Evolutionary conservation across 2,888 invertebrate genomes (phyloP), one percentile per base, ranked within the genome.

Genomic region (Tinea trinotella): DNA sequence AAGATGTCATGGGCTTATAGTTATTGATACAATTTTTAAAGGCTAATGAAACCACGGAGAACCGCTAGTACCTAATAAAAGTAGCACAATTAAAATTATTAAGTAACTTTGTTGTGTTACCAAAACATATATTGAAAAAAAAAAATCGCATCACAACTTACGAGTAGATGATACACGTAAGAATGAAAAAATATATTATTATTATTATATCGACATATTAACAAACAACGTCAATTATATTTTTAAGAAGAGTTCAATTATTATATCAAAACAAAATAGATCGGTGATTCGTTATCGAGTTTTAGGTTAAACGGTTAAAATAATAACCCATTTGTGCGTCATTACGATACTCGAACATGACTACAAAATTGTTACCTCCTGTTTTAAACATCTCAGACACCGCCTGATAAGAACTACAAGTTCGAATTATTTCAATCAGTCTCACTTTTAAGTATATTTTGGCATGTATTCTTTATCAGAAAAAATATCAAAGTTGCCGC

Each of bases 241-340:
- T 46, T 17, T 19, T 17, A 19, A 46, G 12, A 12, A n/a, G 3
- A 44, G 7, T 44, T 44, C 15, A 46, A 46, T 17, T 19, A 46
- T 3, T 12, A 24, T 24, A 13, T 40, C 13, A 40, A 13, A 46
- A 46, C 46, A 46, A 46, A 46, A 46, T 46, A 46, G 19, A 46
- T 46, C 46, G 19, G 19, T 19, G 46, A 46, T 46, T 3, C 19
- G 46, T 46, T 46, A 46, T 46, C 46, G 19, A 19, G 19, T 18
- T 46, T 46, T 19, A n/a, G 46, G 46, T 46, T 46, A 46, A 46
- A 46, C 19, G 46, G 46, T 46, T 46, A 46, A 46, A 46, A 46
- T 46, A 46, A 46, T 46, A 46, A 46, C 46, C 7, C 46, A 46
- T 19, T 46, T 18, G 46, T 46, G 46, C 46, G 46, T 46, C 46